Evolutionary conservation across 2,797 vertebrate species (phyloP).

Genomic region (Cossypha dichroa): DNA sequence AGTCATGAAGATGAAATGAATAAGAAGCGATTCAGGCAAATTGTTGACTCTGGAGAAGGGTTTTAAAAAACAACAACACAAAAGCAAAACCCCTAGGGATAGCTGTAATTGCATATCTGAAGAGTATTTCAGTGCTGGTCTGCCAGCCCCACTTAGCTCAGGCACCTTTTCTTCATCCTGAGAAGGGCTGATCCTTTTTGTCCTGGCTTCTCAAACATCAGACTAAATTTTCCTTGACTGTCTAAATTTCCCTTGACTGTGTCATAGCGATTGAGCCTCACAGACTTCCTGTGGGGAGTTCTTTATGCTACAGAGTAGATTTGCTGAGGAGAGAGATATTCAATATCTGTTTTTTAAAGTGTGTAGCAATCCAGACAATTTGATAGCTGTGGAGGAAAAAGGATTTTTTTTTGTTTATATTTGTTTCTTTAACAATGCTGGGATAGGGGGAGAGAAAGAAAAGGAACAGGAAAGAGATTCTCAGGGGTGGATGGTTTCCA

Average conservation of each 20-base stretch:
- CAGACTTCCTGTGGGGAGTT: constrained; percentile 63
- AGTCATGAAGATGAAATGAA: constrained; percentile 54
- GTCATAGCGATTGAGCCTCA: constrained; percentile 52
- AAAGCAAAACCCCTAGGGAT: constrained; percentile 39
- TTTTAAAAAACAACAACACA: constrained; percentile 43
- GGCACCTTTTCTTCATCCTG: constrained; percentile 37
- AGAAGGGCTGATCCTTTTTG: constrained; percentile 22
- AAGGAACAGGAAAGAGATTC: neutral
- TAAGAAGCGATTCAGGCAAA: constrained; percentile 52
- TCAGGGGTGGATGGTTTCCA: neutral
- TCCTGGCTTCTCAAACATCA: constrained; percentile 58
- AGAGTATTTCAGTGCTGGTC: neutral
- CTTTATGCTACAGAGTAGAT: constrained; percentile 21
- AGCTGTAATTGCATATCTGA: constrained; percentile 51
- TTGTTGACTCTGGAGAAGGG: constrained; percentile 51
- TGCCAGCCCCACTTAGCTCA: constrained; percentile 47
- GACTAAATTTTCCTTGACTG: constrained; percentile 67
- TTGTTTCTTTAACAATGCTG: neutral
- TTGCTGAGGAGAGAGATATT: constrained; percentile 51
- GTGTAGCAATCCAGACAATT: constrained; percentile 33
- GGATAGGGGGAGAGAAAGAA: neutral
- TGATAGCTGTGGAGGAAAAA: constrained; percentile 16
- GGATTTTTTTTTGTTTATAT: neutral
- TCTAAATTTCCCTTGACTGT: constrained; percentile 71
- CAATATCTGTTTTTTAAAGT: constrained; percentile 20